Evolutionary conservation across 2,888 invertebrate species (phyloP), one percentile per base, ranked within the genome.

Genomic region (Drosophila affinis): DNA sequence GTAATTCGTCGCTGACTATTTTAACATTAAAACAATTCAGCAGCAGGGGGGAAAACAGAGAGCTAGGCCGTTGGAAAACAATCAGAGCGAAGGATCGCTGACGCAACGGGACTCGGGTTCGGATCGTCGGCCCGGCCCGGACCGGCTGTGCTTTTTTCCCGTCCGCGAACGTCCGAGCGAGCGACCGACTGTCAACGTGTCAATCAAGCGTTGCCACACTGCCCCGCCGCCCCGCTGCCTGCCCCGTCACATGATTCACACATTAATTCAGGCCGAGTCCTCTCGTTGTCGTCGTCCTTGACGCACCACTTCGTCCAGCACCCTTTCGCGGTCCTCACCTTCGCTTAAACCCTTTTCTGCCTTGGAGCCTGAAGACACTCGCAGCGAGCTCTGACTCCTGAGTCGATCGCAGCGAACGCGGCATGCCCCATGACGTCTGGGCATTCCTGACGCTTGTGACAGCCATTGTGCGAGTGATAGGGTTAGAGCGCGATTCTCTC

Each of bases 121-220:
- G 55, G 60, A 56, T 34, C 34, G 4, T 4, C 12, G 34, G 18
- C 18, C 18, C 18, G 18, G 39, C 39, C 14, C 14, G 7, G 39
- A 62, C 76, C 72, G 71, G 62, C 71, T 60, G 61, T 56, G 71
- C 55, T 53, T 72, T 55, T 62, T 44, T 48, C 69, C 18, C 48
- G 54, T 24, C 46, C 48, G 51, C 55, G 59, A 57, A 44, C 47
- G 58, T 47, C 52, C 59, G 39, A 39, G 39, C 39, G 14, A n/a
- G 39, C 39, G 14, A n/a, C 7, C 58, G 80, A 79, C 81, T 90
- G 91, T 90, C 90, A 90, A 90, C 86, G 88, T 90, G 90, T 90
- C 91, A 90, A 90, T 90, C 91, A 90, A 77, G 76, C 79, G 63
- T 73, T 59, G 56, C 54, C 63, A 60, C 56, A 47, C 75, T 62